Conservation (phyloP, 2,113 vertebrate species). For the Shinisaurus crocodilurus region DNA sequence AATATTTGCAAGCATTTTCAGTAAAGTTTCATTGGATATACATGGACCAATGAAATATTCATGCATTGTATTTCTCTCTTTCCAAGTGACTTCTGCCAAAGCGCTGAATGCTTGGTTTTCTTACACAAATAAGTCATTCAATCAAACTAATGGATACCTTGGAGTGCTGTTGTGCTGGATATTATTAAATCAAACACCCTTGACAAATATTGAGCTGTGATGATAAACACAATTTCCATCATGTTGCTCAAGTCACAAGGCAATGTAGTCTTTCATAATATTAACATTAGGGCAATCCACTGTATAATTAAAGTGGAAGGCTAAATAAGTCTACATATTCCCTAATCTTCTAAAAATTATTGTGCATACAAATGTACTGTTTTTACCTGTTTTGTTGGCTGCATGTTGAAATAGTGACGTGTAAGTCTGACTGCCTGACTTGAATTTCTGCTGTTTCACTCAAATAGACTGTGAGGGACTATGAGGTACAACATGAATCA, state of each 20-base stretch:
- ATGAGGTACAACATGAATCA: slow-evolving; percentile 33
- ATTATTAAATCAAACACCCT: slow-evolving; percentile 72
- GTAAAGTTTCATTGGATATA: slow-evolving; percentile 70
- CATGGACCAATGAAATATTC: slow-evolving; percentile 75
- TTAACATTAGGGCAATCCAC: slow-evolving; percentile 57
- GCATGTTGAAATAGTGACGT: slow-evolving; percentile 32
- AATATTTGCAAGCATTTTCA: slow-evolving; percentile 8
- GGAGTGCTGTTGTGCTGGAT: slow-evolving; percentile 68
- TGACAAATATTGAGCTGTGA: slow-evolving; percentile 74
- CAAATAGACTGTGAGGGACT: slow-evolving; percentile 24
- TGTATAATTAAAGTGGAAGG: slow-evolving; percentile 35
- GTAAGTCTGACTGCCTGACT: slow-evolving; percentile 33
- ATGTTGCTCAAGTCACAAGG: slow-evolving; percentile 53
- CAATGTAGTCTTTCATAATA: slow-evolving; percentile 58
- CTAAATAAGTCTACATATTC: slow-evolving; percentile 42
- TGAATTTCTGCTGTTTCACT: slow-evolving; percentile 52
- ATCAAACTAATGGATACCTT: slow-evolving; percentile 70
- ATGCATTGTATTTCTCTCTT: slow-evolving; percentile 69
- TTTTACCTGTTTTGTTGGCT: slow-evolving; percentile 30
- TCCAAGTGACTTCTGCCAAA: slow-evolving; percentile 67
- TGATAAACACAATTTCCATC: slow-evolving; percentile 66
- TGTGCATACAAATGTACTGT: slow-evolving; percentile 21
- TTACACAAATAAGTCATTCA: slow-evolving; percentile 65
- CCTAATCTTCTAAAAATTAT: slow-evolving; percentile 39
- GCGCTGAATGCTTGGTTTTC: slow-evolving; percentile 66